phyloP scores from a whole-genome alignment of 2,113 vertebrate species.

The Calidris pugnax region DNA sequence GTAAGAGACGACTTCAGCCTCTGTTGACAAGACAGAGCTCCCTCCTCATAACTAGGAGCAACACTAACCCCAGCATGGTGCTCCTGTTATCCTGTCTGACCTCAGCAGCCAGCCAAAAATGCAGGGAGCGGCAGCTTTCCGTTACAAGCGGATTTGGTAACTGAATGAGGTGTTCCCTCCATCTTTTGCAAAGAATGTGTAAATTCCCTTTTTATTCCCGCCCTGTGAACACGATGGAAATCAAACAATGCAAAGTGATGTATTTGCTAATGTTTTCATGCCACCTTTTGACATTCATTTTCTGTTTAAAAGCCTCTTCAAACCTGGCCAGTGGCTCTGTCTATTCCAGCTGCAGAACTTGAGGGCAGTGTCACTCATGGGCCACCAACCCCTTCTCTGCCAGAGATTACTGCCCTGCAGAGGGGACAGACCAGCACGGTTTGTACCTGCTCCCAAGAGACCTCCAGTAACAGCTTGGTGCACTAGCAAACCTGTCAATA shows the following conservation, averaged over 20 bases:
- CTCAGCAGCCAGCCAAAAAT: conserved; percentile 47
- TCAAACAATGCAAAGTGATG: not conserved
- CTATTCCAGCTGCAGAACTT: not conserved
- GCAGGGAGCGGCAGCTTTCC: conserved; percentile 20
- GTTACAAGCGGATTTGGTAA: not conserved
- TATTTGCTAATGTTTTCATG: conserved; percentile 8
- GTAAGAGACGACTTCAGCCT: not conserved
- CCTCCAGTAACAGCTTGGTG: not conserved
- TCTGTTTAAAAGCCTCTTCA: not conserved
- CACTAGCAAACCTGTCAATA: not conserved
- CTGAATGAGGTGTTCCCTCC: not conserved
- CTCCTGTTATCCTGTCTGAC: conserved; percentile 4
- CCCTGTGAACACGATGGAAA: not conserved
- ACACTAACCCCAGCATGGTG: not conserved
- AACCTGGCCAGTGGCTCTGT: not conserved
- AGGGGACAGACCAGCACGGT: not conserved
- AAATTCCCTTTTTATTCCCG: not conserved
- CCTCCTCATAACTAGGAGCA: not conserved
- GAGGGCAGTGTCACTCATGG: not conserved
- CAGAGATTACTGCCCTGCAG: not conserved
- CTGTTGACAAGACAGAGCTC: not conserved
- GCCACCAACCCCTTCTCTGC: not conserved
- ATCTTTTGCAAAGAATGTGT: conserved; percentile 20
- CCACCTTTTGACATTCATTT: not conserved
- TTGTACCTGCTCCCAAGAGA: not conserved